Percentiles rank a stretch among this genome's conserved stretches.
These are phyloP conservation scores for Recurvirostra avosetta DNA, from an alignment of 2,113 vertebrate species.

Conservation along the genomic window DNA sequence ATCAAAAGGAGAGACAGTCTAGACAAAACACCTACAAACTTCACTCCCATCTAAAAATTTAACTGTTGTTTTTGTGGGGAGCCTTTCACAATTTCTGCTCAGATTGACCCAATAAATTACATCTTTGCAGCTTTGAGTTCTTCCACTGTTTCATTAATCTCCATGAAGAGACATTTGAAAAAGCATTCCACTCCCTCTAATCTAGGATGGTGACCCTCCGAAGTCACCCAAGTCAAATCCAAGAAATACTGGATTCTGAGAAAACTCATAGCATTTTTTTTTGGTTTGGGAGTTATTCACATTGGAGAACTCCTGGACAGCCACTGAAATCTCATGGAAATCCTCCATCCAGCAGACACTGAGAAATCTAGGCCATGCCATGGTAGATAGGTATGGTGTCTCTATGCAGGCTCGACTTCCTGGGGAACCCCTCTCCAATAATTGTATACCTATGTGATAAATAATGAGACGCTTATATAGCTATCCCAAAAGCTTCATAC, in stretches of 20 bases:
- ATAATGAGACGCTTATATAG: neutral
- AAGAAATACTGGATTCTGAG: neutral
- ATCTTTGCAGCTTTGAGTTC: neutral
- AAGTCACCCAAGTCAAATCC: neutral
- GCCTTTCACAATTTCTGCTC: constrained; percentile 28
- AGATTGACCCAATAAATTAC: neutral
- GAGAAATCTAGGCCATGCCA: neutral
- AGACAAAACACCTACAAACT: constrained; percentile 59
- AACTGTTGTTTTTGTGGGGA: neutral
- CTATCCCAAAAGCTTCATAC: neutral
- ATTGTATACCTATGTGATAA: neutral
- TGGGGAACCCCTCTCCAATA: neutral
- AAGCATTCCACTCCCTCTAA: neutral
- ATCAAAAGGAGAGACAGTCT: constrained; percentile 58
- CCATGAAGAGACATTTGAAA: neutral
- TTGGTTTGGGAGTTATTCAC: neutral
- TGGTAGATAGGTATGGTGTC: no score
- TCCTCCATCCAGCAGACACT: neutral
- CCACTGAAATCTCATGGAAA: neutral
- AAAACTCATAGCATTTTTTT: neutral
- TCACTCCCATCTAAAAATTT: neutral
- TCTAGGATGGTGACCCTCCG: neutral
- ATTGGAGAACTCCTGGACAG: neutral
- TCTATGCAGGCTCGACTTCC: neutral
- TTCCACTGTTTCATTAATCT: neutral